phyloP scores from a whole-genome alignment of 2,797 vertebrate species.

The Gambusia yucatana region DNA sequence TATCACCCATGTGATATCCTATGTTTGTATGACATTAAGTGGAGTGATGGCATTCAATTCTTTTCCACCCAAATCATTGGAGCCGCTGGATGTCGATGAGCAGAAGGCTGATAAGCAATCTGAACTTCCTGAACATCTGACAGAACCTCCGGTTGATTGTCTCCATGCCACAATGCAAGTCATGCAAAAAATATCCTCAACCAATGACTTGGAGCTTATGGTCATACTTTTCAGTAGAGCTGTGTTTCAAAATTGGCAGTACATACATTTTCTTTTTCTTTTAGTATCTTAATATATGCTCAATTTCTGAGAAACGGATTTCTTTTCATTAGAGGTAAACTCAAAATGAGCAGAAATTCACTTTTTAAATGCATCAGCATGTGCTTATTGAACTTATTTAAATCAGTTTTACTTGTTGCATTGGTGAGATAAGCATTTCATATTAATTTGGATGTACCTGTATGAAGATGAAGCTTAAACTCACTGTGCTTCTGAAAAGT shows the following conservation, averaged over 20 bases:
- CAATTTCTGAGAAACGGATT: not conserved
- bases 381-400: not conserved
- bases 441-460: not conserved
- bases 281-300: not conserved
- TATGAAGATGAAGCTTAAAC: not conserved
- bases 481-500: not conserved
- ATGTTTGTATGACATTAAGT: too few species aligned
- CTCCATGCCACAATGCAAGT: not conserved
- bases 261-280: not conserved
- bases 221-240: not conserved
- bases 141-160: not conserved
- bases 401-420: not conserved
- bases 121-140: not conserved
- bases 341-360: not conserved
- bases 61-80: too few species aligned
- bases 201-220: too few species aligned
- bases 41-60: too few species aligned
- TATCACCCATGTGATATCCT: too few species aligned
- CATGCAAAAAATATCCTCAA: not conserved
- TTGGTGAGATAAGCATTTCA: not conserved
- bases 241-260: not conserved
- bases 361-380: not conserved
- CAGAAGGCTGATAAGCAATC: not conserved
- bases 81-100: too few species aligned
- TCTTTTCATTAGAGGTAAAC: not conserved